Conservation (phyloP, 2,888 invertebrate genomes). For the Syrista parreyssii region DNA sequence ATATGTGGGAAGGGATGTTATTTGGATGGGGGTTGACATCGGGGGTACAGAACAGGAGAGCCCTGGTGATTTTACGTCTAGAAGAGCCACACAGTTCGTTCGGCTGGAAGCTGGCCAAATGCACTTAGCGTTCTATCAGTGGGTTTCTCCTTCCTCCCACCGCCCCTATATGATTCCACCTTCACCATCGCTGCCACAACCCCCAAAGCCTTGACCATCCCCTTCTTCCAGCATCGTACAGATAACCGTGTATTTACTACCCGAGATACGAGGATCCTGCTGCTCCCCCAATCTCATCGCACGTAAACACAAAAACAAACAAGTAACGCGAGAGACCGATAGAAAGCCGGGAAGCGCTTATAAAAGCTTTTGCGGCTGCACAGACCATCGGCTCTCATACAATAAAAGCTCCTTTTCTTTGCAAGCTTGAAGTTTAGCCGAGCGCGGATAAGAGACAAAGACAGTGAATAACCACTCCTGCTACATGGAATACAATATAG, state of each 20-base stretch:
- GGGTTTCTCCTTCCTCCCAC: constrained; percentile 23
- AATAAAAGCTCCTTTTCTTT: constrained; percentile 8
- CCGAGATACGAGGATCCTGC: constrained; percentile 41
- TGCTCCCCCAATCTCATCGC: constrained; percentile 30
- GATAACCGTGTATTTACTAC: constrained; percentile 52
- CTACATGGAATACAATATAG: neutral
- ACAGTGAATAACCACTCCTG: neutral
- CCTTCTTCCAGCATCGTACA: constrained; percentile 14
- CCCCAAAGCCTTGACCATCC: neutral
- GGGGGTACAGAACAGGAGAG: constrained; percentile 6
- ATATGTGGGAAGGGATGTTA: neutral
- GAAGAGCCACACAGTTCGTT: constrained; percentile 40
- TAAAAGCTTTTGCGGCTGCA: constrained; percentile 22
- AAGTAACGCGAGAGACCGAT: constrained; percentile 11
- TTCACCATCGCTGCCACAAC: constrained; percentile 2
- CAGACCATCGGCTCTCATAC: constrained; percentile 19
- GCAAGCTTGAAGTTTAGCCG: neutral
- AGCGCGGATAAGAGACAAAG: neutral
- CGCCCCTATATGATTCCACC: neutral
- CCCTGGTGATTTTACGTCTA: constrained; percentile 44
- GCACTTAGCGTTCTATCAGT: constrained; percentile 60
- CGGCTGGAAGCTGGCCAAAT: constrained; percentile 59
- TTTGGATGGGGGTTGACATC: neutral
- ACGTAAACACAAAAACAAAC: constrained; percentile 39
- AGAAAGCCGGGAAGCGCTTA: constrained; percentile 5